Conservation (phyloP, 2,888 invertebrate genomes). For the Trissolcus japonicus region DNA sequence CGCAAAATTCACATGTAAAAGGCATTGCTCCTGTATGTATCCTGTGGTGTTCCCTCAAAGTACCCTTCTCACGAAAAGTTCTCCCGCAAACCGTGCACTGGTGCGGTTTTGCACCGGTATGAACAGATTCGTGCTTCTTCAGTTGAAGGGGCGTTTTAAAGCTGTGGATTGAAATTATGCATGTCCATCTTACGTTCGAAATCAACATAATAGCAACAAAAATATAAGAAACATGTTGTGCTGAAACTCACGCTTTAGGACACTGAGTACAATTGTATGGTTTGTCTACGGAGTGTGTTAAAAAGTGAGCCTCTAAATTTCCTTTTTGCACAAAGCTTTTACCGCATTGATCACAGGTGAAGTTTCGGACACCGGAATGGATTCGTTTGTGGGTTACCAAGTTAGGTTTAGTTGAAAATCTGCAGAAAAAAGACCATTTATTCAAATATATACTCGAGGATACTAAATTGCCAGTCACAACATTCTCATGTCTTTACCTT, state of each 20-base stretch:
- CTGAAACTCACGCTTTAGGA: conserved; percentile 75
- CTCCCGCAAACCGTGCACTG: conserved; percentile 81
- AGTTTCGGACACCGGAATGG: conserved; percentile 78
- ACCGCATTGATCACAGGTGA: conserved; percentile 79
- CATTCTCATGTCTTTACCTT: conserved; percentile 65
- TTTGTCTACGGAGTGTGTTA: conserved; percentile 78
- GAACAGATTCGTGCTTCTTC: conserved; percentile 80
- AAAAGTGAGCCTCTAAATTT: conserved; percentile 79
- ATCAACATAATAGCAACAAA: not conserved
- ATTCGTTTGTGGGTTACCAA: conserved; percentile 79
- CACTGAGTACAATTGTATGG: conserved; percentile 78
- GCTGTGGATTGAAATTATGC: conserved; percentile 56
- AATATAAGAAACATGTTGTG: conserved; percentile 2
- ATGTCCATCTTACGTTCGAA: not conserved
- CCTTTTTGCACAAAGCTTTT: conserved; percentile 80
- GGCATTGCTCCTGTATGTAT: conserved; percentile 89
- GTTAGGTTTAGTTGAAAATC: conserved; percentile 79
- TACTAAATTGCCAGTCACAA: too few relatives aligned
- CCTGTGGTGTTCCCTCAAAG: conserved; percentile 84
- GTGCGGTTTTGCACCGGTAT: conserved; percentile 80
- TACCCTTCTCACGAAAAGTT: conserved; percentile 83
- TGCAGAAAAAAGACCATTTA: conserved; percentile 46
- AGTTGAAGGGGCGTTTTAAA: conserved; percentile 79
- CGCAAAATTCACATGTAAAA: conserved; percentile 85
- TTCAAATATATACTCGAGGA: too few relatives aligned